Conservation (phyloP, 2,113 vertebrate species). For the Anarhynchus alexandrinus region DNA sequence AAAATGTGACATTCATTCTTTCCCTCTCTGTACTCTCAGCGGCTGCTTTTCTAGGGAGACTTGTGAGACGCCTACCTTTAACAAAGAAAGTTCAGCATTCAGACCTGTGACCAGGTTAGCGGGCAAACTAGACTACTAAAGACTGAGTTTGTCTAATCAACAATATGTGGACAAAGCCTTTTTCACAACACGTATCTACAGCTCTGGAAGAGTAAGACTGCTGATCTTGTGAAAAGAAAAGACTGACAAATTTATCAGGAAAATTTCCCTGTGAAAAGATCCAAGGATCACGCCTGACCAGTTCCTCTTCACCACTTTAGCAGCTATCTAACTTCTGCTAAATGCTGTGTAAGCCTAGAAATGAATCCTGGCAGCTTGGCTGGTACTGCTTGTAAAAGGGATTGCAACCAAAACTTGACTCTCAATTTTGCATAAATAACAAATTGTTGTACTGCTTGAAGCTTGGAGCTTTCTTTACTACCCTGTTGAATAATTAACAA, state of each 20-base stretch:
- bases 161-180: background rate
- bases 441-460: background rate
- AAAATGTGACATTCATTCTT: background rate
- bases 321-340: background rate
- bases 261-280: background rate
- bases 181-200: background rate
- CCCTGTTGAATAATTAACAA: constrained; percentile 2
- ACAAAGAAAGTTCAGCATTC: background rate
- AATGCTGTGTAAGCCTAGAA: background rate
- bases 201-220: background rate
- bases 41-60: background rate
- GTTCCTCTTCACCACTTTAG: background rate
- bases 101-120: background rate
- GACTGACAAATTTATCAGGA: background rate
- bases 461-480: background rate
- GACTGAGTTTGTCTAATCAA: background rate
- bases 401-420: background rate
- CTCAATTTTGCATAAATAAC: background rate
- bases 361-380: background rate
- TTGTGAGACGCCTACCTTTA: background rate
- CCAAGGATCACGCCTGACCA: background rate
- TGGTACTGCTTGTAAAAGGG: background rate
- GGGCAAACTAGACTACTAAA: background rate
- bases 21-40: background rate
- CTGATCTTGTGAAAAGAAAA: background rate